Evolutionary conservation across 2,113 vertebrate species (phyloP), one percentile per base, ranked within the genome.

Genomic region (Tenrec ecaudatus): DNA sequence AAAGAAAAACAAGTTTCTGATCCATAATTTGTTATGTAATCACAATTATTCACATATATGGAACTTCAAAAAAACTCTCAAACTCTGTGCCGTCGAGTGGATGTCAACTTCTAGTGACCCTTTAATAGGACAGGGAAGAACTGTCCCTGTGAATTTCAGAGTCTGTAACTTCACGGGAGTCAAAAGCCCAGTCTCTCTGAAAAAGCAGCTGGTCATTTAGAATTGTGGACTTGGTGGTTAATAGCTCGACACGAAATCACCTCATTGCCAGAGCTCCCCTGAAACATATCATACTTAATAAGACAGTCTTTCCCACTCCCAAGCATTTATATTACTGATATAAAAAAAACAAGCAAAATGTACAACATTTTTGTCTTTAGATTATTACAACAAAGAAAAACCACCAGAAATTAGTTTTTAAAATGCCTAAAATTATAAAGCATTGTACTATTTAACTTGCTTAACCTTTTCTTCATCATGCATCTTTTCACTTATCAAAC

Each of bases 391-490:
- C 22, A 36, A 90, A 78, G 27, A 1, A 83, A 83, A 94, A 68
- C 57, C 15, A 11, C 76, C 27, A 80, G 29, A 60, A 88, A 76
- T 64, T 71, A 40, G 10, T 33, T 82, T 68, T 0, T 27, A 88
- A 86, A 92, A 89, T 43, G 6, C 86, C 94, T 78, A n/a, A 90
- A 79, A 31, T 82, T 90, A 57, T 64, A 86, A 53, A 88, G 12
- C 12, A 85, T 87, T 90, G 15, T 38, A 36, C 90, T 77, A 86
- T 89, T 95, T 89, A 81, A 89, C 93, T 86, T 92, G n/a, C 5
- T 79, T 27, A 82, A 15, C 25, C 31, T 57, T 38, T 62, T 62
- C 47, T 53, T 53, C 47, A 62, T 5, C 90, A 90, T 93, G 4
- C 10, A 85, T 93, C 25, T 84, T 68, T 80, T 86, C 16, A 83